Conservation (phyloP, 2,113 vertebrate genomes). For the Dunckerocampus dactyliophorus region DNA sequence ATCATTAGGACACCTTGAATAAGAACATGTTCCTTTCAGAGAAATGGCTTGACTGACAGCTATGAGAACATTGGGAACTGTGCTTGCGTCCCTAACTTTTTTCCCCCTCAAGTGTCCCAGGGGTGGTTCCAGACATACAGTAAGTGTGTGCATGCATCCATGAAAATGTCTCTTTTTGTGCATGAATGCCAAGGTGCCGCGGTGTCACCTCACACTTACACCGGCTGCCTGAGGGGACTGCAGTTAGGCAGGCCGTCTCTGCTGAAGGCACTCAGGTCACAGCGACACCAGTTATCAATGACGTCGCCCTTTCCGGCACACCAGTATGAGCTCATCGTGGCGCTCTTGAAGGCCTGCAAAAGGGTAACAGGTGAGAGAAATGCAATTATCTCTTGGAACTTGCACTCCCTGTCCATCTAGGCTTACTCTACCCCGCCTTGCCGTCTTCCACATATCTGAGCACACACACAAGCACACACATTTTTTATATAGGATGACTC, state of each 20-base stretch:
- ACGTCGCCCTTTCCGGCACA: slow-evolving; percentile 97
- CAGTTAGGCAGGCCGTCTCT: slow-evolving; percentile 93
- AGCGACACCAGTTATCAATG: slow-evolving; percentile 98
- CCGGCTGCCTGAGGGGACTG: slow-evolving; percentile 87
- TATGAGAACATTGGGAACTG: slow-evolving; percentile 58
- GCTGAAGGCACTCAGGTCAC: slow-evolving; percentile 93
- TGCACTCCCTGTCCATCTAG: slow-evolving; percentile 41
- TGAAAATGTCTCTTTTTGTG: slow-evolving; percentile 31
- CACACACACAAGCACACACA: slow-evolving; percentile 8
- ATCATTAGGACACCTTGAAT: slow-evolving; percentile 57
- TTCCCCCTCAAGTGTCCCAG: slow-evolving; percentile 12
- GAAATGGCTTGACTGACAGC: slow-evolving; percentile 55
- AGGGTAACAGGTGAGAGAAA: slow-evolving; percentile 72
- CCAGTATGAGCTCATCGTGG: slow-evolving; percentile 98
- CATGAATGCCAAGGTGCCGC: slow-evolving; percentile 48
- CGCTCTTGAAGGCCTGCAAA: slow-evolving; percentile 86
- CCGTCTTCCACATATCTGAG: slow-evolving; percentile 10
- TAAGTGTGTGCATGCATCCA: slow-evolving; percentile 33
- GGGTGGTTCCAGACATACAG: slow-evolving; percentile 18
- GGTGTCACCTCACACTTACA: slow-evolving; percentile 78
- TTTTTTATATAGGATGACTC: slow-evolving; percentile 12
- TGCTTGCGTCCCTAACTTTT: slow-evolving; percentile 44
- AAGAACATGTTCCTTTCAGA: slow-evolving; percentile 48
- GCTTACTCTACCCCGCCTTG: slow-evolving; percentile 23
- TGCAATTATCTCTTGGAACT: slow-evolving; percentile 69